These are phyloP conservation scores for Chromoteleia sp. DNA, from an alignment of 2,888 invertebrate genomes.

Conservation along the genomic window DNA sequence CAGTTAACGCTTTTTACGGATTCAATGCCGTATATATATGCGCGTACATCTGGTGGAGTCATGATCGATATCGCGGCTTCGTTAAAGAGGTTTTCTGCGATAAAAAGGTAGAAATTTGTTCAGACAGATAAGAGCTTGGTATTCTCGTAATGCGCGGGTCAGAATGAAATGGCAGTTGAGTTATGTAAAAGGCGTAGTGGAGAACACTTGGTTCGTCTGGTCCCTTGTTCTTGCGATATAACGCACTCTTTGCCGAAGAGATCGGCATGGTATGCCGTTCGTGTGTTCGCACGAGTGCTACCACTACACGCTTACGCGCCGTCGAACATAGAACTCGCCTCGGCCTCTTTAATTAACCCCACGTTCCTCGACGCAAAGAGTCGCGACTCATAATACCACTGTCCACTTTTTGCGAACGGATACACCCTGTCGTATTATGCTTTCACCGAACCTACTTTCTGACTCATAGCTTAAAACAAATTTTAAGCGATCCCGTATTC, in stretches of 20 bases:
- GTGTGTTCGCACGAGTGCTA: conserved; percentile 61
- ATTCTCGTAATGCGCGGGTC: conserved; percentile 70
- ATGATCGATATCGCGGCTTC: conserved; percentile 69
- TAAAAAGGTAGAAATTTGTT: conserved; percentile 66
- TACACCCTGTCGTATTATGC: conserved; percentile 64
- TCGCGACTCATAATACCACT: conserved; percentile 72
- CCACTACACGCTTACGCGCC: conserved; percentile 48
- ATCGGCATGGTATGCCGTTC: conserved; percentile 61
- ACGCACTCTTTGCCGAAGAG: conserved; percentile 51
- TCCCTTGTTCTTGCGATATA: conserved; percentile 63
- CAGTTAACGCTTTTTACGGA: conserved; percentile 31
- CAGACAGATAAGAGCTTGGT: conserved; percentile 67
- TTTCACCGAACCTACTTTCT: conserved; percentile 30
- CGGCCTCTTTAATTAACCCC: conserved; percentile 81
- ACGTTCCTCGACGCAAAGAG: conserved; percentile 74
- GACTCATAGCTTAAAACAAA: conserved; percentile 2
- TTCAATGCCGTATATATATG: conserved; percentile 53
- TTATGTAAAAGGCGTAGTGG: conserved; percentile 71
- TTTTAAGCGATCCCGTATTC: neutral
- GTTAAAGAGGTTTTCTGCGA: conserved; percentile 57
- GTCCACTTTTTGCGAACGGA: conserved; percentile 70
- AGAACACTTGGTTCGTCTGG: conserved; percentile 64
- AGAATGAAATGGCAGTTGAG: conserved; percentile 68
- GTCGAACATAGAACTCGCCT: conserved; percentile 58
- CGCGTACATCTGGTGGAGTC: conserved; percentile 49